Evolutionary conservation across 2,113 vertebrate genomes (phyloP).

Genomic region (Dipodomys stephensi): DNA sequence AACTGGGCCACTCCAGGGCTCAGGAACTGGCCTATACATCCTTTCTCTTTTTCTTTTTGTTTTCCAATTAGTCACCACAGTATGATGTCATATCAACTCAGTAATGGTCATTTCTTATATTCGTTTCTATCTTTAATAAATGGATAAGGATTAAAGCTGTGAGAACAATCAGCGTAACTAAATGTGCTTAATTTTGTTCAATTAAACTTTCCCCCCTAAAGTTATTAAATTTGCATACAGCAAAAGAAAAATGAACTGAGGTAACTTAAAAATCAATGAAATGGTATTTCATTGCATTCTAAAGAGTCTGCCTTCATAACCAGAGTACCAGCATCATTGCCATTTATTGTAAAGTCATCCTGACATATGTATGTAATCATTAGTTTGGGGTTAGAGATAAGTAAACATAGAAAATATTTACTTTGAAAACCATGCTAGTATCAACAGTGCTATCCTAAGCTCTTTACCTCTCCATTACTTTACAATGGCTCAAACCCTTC

Average conservation of each 20-base stretch:
- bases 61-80: neutral
- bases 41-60: too few relatives aligned
- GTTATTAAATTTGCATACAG: conserved; percentile 31
- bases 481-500: conserved; percentile 1
- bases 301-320: neutral
- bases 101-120: neutral
- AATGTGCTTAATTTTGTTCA: conserved; percentile 52
- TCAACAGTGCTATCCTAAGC: neutral
- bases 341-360: conserved; percentile 32
- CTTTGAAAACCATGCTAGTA: conserved; percentile 3
- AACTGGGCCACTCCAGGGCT: neutral
- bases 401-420: neutral
- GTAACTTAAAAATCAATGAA: conserved; percentile 47
- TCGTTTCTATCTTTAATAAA: neutral
- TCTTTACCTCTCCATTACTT: neutral
- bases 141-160: neutral
- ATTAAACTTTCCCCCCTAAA: conserved; percentile 7
- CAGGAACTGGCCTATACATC: neutral
- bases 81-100: neutral
- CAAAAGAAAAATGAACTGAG: neutral
- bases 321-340: neutral
- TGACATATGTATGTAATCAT: conserved; percentile 39
- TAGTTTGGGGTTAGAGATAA: conserved; percentile 40
- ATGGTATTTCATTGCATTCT: neutral
- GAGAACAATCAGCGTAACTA: neutral